Percentiles rank a stretch among this genome's conserved stretches.
These are phyloP conservation scores for Nemurella pictetii DNA, from an alignment of 2,888 invertebrate species.

Conservation along the genomic window DNA sequence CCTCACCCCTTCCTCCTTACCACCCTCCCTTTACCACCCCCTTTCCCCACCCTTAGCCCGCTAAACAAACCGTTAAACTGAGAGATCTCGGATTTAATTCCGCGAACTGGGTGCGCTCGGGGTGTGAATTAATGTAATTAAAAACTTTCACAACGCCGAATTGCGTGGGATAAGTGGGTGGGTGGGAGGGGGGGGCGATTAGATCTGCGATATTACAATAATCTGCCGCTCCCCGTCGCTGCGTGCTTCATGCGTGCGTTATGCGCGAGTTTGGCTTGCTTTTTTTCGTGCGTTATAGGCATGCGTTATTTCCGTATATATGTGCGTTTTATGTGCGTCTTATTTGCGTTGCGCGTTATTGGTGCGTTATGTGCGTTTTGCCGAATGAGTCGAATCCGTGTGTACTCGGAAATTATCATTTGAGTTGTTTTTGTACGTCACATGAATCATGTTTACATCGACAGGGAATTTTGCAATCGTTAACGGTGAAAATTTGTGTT, in stretches of 20 bases:
- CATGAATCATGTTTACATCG: no score
- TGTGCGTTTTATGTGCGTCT: no score
- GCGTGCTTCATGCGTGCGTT: not conserved
- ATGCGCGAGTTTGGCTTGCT: no score
- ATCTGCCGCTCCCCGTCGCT: not conserved
- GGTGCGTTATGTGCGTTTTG: no score
- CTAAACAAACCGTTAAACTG: not conserved
- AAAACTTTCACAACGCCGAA: conserved; percentile 34
- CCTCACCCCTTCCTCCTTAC: not conserved
- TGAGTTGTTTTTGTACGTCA: no score
- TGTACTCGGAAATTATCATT: no score
- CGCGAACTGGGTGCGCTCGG: conserved; percentile 20
- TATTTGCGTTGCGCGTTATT: no score
- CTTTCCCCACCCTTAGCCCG: not conserved
- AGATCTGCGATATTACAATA: not conserved
- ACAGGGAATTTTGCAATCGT: no score
- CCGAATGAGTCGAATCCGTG: no score
- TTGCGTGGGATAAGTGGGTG: not conserved
- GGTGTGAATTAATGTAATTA: conserved; percentile 38
- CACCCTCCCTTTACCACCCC: not conserved
- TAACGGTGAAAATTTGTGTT: no score
- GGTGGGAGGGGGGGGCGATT: not conserved
- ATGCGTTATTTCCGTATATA: no score
- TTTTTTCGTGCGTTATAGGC: no score
- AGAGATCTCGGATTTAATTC: not conserved